A percentile compares a stretch with the other conserved stretches of the same genome.
These are phyloP conservation scores for Rhagonycha lutea DNA, from an alignment of 2,888 invertebrate genomes.

Conservation along the genomic window DNA sequence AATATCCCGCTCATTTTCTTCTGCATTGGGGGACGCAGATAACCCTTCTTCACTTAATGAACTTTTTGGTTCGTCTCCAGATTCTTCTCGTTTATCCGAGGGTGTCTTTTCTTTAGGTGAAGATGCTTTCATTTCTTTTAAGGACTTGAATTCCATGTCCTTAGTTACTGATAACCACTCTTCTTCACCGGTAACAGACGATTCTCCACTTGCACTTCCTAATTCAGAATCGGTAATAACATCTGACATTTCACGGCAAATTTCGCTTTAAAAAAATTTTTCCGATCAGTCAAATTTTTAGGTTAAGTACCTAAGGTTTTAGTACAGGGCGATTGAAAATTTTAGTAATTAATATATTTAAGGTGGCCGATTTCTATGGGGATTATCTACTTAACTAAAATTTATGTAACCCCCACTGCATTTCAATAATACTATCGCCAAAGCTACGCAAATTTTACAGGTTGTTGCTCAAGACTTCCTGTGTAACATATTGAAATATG, in stretches of 20 bases:
- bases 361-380: no score
- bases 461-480: no score
- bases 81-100: neutral
- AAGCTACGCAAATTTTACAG: no score
- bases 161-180: neutral
- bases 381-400: no score
- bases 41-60: neutral
- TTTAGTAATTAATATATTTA: no score
- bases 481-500: no score
- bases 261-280: neutral
- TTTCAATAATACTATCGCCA: no score
- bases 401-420: no score
- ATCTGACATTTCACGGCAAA: neutral
- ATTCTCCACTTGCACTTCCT: neutral
- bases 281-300: neutral
- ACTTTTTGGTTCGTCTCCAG: neutral
- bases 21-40: neutral
- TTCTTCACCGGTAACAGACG: neutral
- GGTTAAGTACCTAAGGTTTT: neutral
- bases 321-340: neutral
- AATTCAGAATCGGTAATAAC: neutral
- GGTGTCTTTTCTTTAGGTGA: neutral
- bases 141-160: neutral
- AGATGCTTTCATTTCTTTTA: neutral
- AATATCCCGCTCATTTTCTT: neutral